Conservation (phyloP, 2,113 vertebrate species). For the Catharus minimus region DNA sequence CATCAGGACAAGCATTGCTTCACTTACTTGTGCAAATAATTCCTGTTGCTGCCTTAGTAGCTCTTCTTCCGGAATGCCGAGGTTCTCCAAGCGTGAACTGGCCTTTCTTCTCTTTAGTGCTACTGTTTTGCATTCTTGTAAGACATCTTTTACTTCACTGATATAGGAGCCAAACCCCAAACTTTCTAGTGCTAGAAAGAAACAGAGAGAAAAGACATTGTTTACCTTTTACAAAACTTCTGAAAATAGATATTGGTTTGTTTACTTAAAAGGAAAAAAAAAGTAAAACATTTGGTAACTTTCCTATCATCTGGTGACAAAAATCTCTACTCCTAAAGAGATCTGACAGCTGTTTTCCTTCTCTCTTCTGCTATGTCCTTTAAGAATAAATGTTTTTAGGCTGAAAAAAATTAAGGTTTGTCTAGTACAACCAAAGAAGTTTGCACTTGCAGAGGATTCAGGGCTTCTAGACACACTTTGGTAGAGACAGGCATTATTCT, state of each 20-base stretch:
- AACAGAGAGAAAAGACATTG: background rate
- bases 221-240: background rate
- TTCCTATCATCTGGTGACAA: background rate
- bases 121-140: conserved; percentile 99
- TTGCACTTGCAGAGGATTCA: background rate
- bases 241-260: background rate
- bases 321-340: background rate
- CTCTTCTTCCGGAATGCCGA: conserved; percentile 97
- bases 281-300: background rate
- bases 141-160: conserved; percentile 96
- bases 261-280: background rate
- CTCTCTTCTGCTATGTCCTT: background rate
- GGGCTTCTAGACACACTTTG: background rate
- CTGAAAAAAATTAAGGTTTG: background rate
- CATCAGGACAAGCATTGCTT: background rate
- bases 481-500: background rate
- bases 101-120: conserved; percentile 98
- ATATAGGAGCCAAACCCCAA: conserved; percentile 98
- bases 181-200: conserved; percentile 89
- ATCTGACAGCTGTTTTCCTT: background rate
- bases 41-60: conserved; percentile 96
- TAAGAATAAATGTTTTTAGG: background rate
- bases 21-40: conserved; percentile 95
- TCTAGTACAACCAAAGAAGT: background rate
- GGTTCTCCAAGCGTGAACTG: conserved; percentile 95